phyloP scores from a whole-genome alignment of 2,113 vertebrate genomes.

The Sphyrna mokarran region DNA sequence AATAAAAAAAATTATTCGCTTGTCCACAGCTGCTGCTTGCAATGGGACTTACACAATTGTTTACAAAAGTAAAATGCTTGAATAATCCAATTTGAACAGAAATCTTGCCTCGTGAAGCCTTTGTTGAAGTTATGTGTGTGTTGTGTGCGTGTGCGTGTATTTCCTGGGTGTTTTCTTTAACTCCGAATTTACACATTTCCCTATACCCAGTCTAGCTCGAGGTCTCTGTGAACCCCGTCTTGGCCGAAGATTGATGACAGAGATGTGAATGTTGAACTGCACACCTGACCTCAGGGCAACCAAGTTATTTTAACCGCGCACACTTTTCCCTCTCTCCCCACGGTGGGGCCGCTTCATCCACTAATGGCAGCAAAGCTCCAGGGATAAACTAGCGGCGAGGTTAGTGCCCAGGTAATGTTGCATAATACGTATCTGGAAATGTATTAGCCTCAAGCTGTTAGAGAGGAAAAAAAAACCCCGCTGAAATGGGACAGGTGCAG shows the following conservation, averaged over 20 bases:
- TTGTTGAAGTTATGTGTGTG: neutral
- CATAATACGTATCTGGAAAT: neutral
- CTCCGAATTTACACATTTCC: neutral
- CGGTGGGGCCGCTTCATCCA: neutral
- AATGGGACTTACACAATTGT: neutral
- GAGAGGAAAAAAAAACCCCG: neutral
- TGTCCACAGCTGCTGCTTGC: too few relatives aligned
- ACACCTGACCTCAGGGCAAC: slow-evolving; percentile 18
- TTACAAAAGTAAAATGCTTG: neutral
- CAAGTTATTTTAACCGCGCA: slow-evolving; percentile 13
- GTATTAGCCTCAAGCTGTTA: neutral
- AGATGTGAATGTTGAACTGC: neutral
- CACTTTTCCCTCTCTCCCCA: neutral
- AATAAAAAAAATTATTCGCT: neutral
- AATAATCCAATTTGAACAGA: neutral
- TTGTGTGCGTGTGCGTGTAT: too few relatives aligned
- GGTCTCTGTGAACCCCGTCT: neutral
- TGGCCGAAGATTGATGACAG: slow-evolving; percentile 30
- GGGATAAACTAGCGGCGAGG: neutral
- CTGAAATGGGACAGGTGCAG: neutral
- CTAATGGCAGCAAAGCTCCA: neutral
- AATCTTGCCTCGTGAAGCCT: neutral
- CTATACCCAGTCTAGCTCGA: neutral
- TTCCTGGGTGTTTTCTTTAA: neutral
- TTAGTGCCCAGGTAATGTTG: neutral